These are phyloP conservation scores for Nixonia krombeini DNA, from an alignment of 1,140 invertebrate species.

Conservation along the genomic window DNA sequence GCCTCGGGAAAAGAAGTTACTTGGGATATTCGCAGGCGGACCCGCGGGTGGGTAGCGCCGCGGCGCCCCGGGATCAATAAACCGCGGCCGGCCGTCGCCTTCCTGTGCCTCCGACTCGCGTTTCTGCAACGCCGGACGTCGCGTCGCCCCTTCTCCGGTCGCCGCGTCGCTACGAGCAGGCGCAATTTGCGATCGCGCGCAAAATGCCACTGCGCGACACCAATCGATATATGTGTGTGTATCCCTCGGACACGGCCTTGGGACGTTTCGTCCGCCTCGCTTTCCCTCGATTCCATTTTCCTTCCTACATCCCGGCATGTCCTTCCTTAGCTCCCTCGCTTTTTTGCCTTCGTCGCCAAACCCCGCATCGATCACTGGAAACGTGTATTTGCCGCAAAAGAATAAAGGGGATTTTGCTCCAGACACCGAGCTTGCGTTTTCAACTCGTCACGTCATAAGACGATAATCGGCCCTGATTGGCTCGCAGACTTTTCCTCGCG, in stretches of 20 bases:
- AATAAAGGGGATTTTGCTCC: too few relatives aligned
- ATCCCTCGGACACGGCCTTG: constrained; percentile 35
- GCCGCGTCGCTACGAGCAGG: constrained; percentile 26
- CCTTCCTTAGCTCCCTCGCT: too few relatives aligned
- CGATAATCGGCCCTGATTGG: too few relatives aligned
- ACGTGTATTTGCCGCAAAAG: too few relatives aligned
- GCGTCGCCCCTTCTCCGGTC: constrained; percentile 20
- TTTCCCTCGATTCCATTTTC: too few relatives aligned
- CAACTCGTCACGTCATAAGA: too few relatives aligned
- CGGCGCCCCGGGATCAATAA: constrained; percentile 71
- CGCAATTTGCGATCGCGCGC: constrained; percentile 28
- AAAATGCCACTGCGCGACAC: constrained; percentile 9
- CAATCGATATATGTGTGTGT: constrained; percentile 35
- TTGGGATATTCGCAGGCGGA: constrained; percentile 51
- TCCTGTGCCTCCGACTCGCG: constrained; percentile 50
- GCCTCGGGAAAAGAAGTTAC: constrained; percentile 2
- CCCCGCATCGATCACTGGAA: too few relatives aligned
- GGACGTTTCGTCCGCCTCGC: too few relatives aligned
- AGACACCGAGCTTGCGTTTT: too few relatives aligned
- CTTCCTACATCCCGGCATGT: too few relatives aligned
- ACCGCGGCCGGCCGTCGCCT: constrained; percentile 68
- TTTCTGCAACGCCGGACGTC: constrained; percentile 53
- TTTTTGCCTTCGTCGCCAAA: too few relatives aligned
- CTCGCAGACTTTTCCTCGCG: too few relatives aligned
- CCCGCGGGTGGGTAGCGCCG: constrained; percentile 69